Evolutionary conservation across 2,888 invertebrate species (phyloP), one percentile per base, ranked within the genome.

Genomic region (Geotrupes spiniger): DNA sequence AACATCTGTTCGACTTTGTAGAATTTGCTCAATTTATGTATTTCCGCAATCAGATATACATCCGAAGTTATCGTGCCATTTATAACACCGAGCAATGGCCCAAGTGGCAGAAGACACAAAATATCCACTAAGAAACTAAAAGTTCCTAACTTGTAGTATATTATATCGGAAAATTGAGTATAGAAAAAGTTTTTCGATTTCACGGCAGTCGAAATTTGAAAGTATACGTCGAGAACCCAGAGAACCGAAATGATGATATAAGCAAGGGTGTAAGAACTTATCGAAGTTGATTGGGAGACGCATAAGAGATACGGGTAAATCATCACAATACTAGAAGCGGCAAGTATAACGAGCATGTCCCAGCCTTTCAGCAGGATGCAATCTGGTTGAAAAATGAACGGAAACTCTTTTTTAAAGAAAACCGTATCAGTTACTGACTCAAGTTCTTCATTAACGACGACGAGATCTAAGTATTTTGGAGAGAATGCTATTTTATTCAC

Each of bases 381-480:
- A 14, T 60, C 48, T 4, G 63, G 62, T 40, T 60, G 58, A 9
- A 63, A 41, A 9, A 63, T 54, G 26, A 57, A 59, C 4, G 62
- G 63, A 40, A 52, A 63, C 3, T 31, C 54, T 10, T 43, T 36
- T 43, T 51, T 59, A 6, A 59, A 11, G 27, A 63, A 63, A 9
- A 62, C 56, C 1, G 43, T 51, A 33, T 60, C 58, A 1, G 56
- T 46, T 2, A 50, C 48, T 2, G 58, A 36, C 17, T 57, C 55
- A 14, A 51, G 42, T 31, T 54, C 48, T 36, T 58, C 54, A 0
- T 54, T 41, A 9, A 58, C 27, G 2, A 52, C 49, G 3, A 57
- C 11, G 27, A 50, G 28, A 25, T 57, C 53, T 9, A 57, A 26
- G 27, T 51, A 43, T 14, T 43, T 45, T 11, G 51, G 36, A 28